These are phyloP conservation scores for Pyrocephalus nanus DNA, from an alignment of 2,797 vertebrate species.

Conservation along the genomic window DNA sequence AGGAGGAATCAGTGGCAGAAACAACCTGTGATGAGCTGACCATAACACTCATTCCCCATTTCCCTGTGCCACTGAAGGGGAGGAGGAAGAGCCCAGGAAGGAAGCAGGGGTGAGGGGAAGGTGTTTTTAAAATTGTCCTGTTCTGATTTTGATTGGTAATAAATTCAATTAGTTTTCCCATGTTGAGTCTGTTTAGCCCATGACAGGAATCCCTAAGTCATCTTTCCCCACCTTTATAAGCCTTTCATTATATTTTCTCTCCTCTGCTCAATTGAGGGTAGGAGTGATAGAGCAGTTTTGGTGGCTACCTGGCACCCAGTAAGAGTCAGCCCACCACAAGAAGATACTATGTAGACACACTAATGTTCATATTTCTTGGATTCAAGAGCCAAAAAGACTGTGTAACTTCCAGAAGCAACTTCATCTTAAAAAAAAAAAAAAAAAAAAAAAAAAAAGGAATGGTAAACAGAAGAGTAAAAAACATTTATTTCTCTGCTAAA, in stretches of 20 bases:
- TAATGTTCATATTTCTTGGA: background rate
- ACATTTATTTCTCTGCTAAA: background rate
- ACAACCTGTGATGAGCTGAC: background rate
- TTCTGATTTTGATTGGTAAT: background rate
- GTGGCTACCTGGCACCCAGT: background rate
- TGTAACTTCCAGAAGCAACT: background rate
- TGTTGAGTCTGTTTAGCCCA: background rate
- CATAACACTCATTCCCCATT: no score
- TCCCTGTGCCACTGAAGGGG: background rate
- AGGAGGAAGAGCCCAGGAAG: background rate
- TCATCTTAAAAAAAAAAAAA: background rate
- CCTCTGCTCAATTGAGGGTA: background rate
- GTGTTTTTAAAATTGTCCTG: background rate
- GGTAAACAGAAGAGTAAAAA: background rate
- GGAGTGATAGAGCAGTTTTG: background rate
- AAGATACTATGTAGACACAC: background rate
- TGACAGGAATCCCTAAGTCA: background rate
- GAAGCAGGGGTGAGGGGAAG: background rate
- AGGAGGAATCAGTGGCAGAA: background rate
- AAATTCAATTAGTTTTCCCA: background rate
- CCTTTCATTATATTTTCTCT: background rate
- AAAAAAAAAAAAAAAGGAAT: background rate
- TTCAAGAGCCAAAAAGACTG: background rate
- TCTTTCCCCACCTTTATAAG: no score
- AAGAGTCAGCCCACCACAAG: background rate